Conservation (phyloP, 2,797 vertebrate species). For the Lepus townsendii region DNA sequence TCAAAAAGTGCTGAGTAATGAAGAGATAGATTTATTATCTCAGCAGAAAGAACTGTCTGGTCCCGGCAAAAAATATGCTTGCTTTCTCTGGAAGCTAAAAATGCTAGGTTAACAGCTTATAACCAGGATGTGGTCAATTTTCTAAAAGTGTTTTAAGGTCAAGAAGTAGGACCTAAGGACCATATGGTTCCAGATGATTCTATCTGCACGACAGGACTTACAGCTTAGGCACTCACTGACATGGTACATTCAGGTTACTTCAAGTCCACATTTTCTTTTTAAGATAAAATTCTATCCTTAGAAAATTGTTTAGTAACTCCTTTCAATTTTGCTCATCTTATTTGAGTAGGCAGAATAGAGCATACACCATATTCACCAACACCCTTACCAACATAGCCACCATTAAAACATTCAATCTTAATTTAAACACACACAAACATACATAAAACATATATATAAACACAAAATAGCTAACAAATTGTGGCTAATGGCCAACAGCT, state of each 20-base stretch:
- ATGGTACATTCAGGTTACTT: background rate
- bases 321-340: background rate
- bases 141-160: background rate
- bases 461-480: background rate
- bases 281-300: background rate
- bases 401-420: background rate
- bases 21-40: background rate
- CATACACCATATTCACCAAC: background rate
- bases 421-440: no score
- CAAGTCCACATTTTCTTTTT: background rate
- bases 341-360: background rate
- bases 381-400: accelerated
- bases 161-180: background rate
- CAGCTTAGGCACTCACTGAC: background rate
- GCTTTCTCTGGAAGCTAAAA: background rate
- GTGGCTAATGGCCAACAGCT: background rate
- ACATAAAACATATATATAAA: no score
- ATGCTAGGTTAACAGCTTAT: background rate
- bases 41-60: background rate
- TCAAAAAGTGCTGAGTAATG: background rate
- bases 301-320: background rate
- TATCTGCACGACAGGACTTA: background rate
- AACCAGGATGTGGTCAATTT: background rate
- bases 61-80: background rate
- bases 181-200: background rate